Conservation (phyloP, 2,797 vertebrate genomes). For the Orestias chungarensis region DNA sequence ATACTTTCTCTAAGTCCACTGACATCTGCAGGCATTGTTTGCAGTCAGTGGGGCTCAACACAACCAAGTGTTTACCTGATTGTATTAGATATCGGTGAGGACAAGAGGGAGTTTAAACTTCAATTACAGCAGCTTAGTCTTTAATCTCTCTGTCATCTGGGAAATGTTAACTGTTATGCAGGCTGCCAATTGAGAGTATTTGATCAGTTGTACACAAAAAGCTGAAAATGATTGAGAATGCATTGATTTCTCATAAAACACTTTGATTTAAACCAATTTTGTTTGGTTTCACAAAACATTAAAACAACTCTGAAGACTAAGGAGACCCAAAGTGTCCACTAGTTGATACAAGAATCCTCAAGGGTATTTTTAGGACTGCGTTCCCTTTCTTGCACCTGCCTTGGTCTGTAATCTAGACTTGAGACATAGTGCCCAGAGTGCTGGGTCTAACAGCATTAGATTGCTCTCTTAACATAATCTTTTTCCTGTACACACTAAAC, state of each 20-base stretch:
- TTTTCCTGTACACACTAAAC: constrained; percentile 40
- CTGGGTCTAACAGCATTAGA: constrained; percentile 80
- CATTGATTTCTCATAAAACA: not conserved
- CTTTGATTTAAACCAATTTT: not conserved
- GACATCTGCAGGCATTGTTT: constrained; percentile 69
- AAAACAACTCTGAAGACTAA: constrained; percentile 22
- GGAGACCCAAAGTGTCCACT: constrained; percentile 59
- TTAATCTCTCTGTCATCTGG: constrained; percentile 39
- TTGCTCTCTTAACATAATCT: constrained; percentile 83
- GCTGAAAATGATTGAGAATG: not conserved
- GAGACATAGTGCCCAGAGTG: constrained; percentile 77
- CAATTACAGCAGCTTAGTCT: constrained; percentile 37
- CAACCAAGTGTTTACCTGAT: constrained; percentile 69
- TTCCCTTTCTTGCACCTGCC: constrained; percentile 89
- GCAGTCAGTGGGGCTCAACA: constrained; percentile 59
- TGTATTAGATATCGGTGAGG: constrained; percentile 59
- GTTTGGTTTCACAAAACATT: constrained; percentile 7
- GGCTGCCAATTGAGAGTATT: not conserved
- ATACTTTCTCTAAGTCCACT: constrained; percentile 39
- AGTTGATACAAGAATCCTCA: constrained; percentile 71
- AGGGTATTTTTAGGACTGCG: constrained; percentile 87
- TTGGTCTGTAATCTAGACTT: constrained; percentile 84
- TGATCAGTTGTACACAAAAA: not conserved
- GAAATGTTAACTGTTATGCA: constrained; percentile 36
- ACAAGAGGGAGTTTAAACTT: constrained; percentile 47